These are phyloP conservation scores for Meliscaeva auricollis DNA, from an alignment of 2,888 invertebrate species.

Conservation along the genomic window DNA sequence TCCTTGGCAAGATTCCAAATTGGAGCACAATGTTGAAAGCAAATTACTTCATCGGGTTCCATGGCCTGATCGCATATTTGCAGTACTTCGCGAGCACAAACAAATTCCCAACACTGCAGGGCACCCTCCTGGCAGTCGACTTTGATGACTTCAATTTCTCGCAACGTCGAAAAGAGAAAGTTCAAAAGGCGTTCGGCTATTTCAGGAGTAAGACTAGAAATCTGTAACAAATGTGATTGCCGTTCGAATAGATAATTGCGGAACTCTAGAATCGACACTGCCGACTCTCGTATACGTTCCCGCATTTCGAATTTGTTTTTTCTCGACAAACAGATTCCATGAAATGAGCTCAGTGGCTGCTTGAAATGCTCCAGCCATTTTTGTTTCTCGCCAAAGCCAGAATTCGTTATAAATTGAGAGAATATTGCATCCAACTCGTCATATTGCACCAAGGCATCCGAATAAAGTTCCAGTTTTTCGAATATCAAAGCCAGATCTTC, in stretches of 20 bases:
- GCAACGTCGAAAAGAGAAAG: conserved; percentile 94
- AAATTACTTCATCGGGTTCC: conserved; percentile 88
- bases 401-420: conserved; percentile 97
- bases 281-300: conserved; percentile 80
- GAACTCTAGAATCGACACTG: conserved; percentile 93
- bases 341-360: conserved; percentile 92
- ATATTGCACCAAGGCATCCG: conserved; percentile 97
- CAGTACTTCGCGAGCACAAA: conserved; percentile 95
- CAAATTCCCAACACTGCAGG: conserved; percentile 95
- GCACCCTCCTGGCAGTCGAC: conserved; percentile 92
- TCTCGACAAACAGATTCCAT: conserved; percentile 89
- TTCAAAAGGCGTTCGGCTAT: conserved; percentile 95
- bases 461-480: conserved; percentile 96
- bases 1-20: conserved; percentile 95
- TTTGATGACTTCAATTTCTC: conserved; percentile 93
- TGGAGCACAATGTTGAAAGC: conserved; percentile 93
- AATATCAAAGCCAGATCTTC: conserved; percentile 97
- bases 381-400: conserved; percentile 94
- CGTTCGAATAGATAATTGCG: conserved; percentile 97
- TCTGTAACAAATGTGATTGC: conserved; percentile 92
- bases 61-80: conserved; percentile 90
- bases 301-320: conserved; percentile 85
- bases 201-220: conserved; percentile 84
- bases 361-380: conserved; percentile 94
- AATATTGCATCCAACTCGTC: conserved; percentile 98